These are phyloP conservation scores for Delia radicum DNA, from an alignment of 1,140 invertebrate genomes.

Conservation along the genomic window DNA sequence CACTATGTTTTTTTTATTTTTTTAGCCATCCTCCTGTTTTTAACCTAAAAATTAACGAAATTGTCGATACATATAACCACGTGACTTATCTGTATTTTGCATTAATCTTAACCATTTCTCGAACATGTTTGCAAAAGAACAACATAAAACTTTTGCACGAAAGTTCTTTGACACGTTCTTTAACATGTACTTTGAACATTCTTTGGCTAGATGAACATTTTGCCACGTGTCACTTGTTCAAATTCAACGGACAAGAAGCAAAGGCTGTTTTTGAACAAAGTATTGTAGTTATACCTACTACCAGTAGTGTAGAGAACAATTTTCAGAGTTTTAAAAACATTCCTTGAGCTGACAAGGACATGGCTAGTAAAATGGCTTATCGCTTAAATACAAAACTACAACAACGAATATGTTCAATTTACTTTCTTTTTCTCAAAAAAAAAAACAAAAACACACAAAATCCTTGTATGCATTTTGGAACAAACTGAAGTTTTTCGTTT, in stretches of 20 bases:
- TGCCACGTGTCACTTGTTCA: neutral
- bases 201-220: neutral
- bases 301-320: neutral
- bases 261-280: neutral
- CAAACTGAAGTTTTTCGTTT: neutral
- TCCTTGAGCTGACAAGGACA: conserved; percentile 1
- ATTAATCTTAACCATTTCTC: conserved; percentile 4
- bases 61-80: conserved; percentile 4
- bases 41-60: conserved; percentile 1
- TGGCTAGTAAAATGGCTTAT: neutral
- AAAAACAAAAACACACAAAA: neutral
- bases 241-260: neutral
- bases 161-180: conserved; percentile 4
- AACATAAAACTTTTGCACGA: neutral
- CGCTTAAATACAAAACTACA: neutral
- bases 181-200: neutral
- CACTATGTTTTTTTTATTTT: neutral
- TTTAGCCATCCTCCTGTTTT: neutral
- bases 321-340: too few species aligned
- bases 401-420: neutral
- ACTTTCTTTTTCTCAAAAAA: neutral
- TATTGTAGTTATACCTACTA: neutral
- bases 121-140: neutral
- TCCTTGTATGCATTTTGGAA: neutral
- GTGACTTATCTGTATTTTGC: conserved; percentile 8